A percentile compares a stretch with the other conserved stretches of the same genome.
phyloP scores from a whole-genome alignment of 1,140 invertebrate genomes.

The Atta colombica region DNA sequence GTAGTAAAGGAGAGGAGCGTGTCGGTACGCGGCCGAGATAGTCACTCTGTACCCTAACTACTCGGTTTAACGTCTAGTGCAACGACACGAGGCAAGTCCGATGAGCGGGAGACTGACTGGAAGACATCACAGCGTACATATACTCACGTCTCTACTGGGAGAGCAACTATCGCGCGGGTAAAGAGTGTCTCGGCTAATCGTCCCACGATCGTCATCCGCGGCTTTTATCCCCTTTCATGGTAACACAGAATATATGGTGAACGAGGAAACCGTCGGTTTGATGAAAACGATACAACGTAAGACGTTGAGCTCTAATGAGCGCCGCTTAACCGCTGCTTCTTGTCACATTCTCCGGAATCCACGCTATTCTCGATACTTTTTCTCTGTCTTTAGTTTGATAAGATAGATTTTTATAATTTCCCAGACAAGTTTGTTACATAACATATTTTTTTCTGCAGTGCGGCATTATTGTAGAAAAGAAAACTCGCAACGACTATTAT shows the following conservation, averaged over 20 bases:
- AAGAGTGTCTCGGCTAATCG: slow-evolving; percentile 72
- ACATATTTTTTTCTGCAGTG: background rate
- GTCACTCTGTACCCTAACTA: slow-evolving; percentile 47
- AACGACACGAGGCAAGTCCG: slow-evolving; percentile 3
- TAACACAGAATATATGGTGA: slow-evolving; percentile 45
- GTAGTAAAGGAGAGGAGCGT: slow-evolving; percentile 71
- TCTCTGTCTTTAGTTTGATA: slow-evolving; percentile 2
- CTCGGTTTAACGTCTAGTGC: slow-evolving; percentile 55
- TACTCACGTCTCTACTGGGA: slow-evolving; percentile 42
- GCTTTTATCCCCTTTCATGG: slow-evolving; percentile 56
- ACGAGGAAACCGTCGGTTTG: slow-evolving; percentile 50
- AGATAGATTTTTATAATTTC: background rate
- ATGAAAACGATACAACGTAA: slow-evolving; percentile 50
- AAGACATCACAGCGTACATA: slow-evolving; percentile 42
- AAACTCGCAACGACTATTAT: background rate
- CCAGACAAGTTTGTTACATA: background rate
- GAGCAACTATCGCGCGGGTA: slow-evolving; percentile 2
- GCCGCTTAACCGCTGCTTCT: slow-evolving; percentile 41
- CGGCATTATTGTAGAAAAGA: background rate
- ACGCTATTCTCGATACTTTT: slow-evolving; percentile 10
- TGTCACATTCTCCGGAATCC: slow-evolving; percentile 28
- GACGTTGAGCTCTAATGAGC: slow-evolving; percentile 47
- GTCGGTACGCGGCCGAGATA: slow-evolving; percentile 64
- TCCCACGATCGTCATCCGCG: slow-evolving; percentile 69
- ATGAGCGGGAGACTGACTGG: slow-evolving; percentile 52